Conservation (phyloP, 2,797 vertebrate species). For the Pangasius mekongensis region DNA sequence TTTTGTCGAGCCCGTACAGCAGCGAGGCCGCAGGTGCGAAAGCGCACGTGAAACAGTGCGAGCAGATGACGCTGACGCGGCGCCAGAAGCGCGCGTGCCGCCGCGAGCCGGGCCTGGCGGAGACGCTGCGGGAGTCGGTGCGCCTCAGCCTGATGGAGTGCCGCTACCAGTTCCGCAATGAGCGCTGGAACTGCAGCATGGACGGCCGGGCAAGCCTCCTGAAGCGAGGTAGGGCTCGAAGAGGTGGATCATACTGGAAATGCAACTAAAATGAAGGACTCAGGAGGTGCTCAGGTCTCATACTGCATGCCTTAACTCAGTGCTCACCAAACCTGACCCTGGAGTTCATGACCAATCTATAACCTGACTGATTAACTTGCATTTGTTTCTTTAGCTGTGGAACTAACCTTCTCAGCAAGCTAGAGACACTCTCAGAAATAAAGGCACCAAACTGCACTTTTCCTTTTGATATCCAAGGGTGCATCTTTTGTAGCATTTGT, state of each 20-base stretch:
- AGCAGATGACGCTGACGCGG: slow-evolving; percentile 88
- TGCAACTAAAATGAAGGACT: background rate
- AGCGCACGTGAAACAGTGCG: slow-evolving; percentile 93
- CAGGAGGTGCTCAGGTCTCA: background rate
- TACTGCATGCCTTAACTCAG: background rate
- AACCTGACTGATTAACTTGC: background rate
- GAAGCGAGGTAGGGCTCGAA: slow-evolving; percentile 83
- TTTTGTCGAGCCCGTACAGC: slow-evolving; percentile 81
- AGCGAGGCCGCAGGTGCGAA: slow-evolving; percentile 74
- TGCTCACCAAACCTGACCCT: background rate
- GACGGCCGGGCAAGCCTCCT: slow-evolving; percentile 91
- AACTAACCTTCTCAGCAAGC: background rate
- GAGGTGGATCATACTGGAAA: background rate
- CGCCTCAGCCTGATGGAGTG: slow-evolving; percentile 92
- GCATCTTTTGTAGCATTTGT: background rate
- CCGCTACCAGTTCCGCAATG: slow-evolving; percentile 91
- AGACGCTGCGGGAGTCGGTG: slow-evolving; percentile 90
- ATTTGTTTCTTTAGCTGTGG: background rate
- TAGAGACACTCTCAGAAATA: background rate
- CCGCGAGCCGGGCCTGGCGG: slow-evolving; percentile 90
- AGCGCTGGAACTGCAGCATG: slow-evolving; percentile 98
- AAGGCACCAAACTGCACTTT: background rate
- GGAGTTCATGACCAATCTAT: background rate
- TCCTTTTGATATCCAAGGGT: background rate
- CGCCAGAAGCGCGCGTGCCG: slow-evolving; percentile 92